Evolutionary conservation across 2,888 invertebrate species (phyloP).

Genomic region (Cerceris rybyensis): DNA sequence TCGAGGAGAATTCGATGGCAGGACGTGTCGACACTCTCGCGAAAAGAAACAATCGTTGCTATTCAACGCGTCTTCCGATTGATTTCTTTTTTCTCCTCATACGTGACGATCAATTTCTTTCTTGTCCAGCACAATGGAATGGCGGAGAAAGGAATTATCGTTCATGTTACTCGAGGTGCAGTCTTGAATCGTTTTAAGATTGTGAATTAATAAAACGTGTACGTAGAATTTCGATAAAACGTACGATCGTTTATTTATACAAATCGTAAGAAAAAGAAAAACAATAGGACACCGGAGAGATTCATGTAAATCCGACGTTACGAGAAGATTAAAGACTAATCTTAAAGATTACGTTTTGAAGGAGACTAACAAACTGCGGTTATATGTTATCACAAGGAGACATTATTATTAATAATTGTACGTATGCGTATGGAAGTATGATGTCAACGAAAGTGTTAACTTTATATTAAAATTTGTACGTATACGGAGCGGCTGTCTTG

Average conservation of each 20-base stretch:
- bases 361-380: slow-evolving; percentile 74
- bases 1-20: slow-evolving; percentile 1
- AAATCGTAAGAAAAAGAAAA: slow-evolving; percentile 60
- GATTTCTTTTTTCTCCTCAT: slow-evolving; percentile 40
- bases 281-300: slow-evolving; percentile 35
- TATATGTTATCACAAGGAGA: slow-evolving; percentile 63
- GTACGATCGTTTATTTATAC: slow-evolving; percentile 67
- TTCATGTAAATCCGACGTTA: slow-evolving; percentile 47
- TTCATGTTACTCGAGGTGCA: not conserved
- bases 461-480: slow-evolving; percentile 71
- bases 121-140: not conserved
- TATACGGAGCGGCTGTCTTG: slow-evolving; percentile 30
- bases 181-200: not conserved
- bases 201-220: not conserved
- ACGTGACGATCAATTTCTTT: slow-evolving; percentile 24
- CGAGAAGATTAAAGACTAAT: slow-evolving; percentile 65
- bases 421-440: slow-evolving; percentile 67
- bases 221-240: slow-evolving; percentile 1
- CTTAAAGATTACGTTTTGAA: slow-evolving; percentile 68
- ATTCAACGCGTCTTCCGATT: slow-evolving; percentile 27
- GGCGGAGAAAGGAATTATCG: slow-evolving; percentile 11
- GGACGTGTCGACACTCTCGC: slow-evolving; percentile 38
- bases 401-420: slow-evolving; percentile 72
- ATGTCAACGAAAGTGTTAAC: slow-evolving; percentile 69
- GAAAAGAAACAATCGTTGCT: slow-evolving; percentile 4